Conservation (phyloP, 2,888 invertebrate genomes). For the Lumbricus terrestris region DNA sequence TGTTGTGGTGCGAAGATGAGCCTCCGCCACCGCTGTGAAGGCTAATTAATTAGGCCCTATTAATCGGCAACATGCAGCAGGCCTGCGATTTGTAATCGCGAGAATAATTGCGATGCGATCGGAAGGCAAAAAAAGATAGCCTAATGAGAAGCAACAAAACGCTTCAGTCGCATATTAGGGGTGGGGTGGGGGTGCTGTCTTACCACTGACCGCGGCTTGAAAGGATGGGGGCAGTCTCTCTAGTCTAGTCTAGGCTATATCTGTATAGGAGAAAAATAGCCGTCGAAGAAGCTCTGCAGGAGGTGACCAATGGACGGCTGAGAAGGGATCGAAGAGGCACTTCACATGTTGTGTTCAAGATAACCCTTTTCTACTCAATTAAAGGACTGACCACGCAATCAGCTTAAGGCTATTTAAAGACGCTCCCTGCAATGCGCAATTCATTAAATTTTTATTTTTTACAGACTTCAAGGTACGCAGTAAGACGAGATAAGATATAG, state of each 20-base stretch:
- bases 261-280: background rate
- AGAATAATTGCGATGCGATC: background rate
- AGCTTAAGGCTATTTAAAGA: background rate
- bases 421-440: background rate
- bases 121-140: background rate
- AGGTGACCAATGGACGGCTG: background rate
- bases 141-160: background rate
- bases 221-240: background rate
- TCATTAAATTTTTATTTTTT: background rate
- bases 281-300: background rate
- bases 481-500: background rate
- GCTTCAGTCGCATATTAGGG: background rate
- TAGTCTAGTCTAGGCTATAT: background rate
- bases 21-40: no score
- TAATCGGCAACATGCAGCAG: background rate
- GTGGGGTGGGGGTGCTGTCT: background rate
- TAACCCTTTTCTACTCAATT: background rate
- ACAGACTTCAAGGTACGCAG: background rate
- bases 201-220: background rate
- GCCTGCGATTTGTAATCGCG: background rate
- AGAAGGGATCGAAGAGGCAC: background rate
- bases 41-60: no score
- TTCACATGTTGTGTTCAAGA: background rate
- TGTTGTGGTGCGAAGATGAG: background rate
- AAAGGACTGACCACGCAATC: background rate